A percentile compares a stretch with the other conserved stretches of the same genome.
These are phyloP conservation scores for Orchesella flavescens DNA, from an alignment of 2,888 invertebrate genomes.

Conservation along the genomic window DNA sequence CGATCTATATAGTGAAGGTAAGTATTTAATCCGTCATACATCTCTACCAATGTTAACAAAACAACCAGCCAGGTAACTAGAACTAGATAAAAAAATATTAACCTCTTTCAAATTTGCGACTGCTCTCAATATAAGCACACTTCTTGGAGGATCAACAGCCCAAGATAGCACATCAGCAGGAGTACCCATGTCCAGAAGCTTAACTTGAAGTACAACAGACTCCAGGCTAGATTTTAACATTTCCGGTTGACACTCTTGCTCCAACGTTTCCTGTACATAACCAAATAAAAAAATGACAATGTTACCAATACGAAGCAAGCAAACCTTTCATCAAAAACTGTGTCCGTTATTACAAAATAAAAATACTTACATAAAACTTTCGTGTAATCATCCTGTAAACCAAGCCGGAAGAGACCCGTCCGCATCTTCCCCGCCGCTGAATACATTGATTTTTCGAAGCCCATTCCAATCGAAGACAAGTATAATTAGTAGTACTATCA, in stretches of 20 bases:
- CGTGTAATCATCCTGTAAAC: constrained; percentile 87
- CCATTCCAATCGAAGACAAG: constrained; percentile 87
- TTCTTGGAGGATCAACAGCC: constrained; percentile 90
- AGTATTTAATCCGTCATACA: not conserved
- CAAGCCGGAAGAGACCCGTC: constrained; percentile 85
- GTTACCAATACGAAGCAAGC: not conserved
- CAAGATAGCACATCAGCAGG: constrained; percentile 87
- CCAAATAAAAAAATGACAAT: not conserved
- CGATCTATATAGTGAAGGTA: constrained; percentile 78
- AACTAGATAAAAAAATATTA: constrained; percentile 58
- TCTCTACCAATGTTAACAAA: constrained; percentile 20
- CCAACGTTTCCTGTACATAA: constrained; percentile 50
- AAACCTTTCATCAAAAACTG: too few species aligned
- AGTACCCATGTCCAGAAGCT: constrained; percentile 86
- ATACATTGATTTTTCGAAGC: constrained; percentile 91
- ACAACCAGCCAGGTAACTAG: not conserved
- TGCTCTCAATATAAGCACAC: constrained; percentile 86
- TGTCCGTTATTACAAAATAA: too few species aligned
- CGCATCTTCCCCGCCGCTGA: constrained; percentile 92
- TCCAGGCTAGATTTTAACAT: constrained; percentile 88
- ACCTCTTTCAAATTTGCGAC: constrained; percentile 89
- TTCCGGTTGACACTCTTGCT: constrained; percentile 80
- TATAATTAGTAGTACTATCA: constrained; percentile 85
- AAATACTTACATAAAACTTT: constrained; percentile 78
- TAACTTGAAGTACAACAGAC: constrained; percentile 85